Evolutionary conservation across 2,113 vertebrate species (phyloP).

Genomic region (Dicentrarchus labrax): DNA sequence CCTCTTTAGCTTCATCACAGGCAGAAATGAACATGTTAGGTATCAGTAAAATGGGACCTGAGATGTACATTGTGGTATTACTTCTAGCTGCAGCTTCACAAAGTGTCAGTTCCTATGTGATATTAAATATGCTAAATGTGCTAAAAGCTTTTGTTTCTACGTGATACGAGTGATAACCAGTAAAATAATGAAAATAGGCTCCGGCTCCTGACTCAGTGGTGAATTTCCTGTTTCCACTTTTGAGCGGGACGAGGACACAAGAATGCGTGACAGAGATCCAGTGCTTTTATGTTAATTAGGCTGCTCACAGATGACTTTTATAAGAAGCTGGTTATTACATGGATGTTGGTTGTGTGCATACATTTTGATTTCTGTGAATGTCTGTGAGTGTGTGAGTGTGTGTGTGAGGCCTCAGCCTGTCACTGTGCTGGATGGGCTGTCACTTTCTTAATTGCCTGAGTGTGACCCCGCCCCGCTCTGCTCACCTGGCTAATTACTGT

Average conservation of each 20-base stretch:
- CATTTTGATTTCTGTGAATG: conserved; percentile 25
- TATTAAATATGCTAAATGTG: not conserved
- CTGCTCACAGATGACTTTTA: conserved; percentile 14
- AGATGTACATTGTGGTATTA: too few relatives aligned
- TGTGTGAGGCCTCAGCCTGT: conserved; percentile 54
- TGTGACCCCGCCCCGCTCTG: conserved; percentile 68
- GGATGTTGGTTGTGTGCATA: conserved; percentile 31
- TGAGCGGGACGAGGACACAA: not conserved
- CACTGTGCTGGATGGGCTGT: conserved; percentile 71
- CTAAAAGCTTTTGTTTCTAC: not conserved
- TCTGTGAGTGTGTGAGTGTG: not conserved
- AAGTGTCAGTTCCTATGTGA: too few relatives aligned
- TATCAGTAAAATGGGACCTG: too few relatives aligned
- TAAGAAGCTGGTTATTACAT: conserved; percentile 27
- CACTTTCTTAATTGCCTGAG: conserved; percentile 83
- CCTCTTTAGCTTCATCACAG: too few relatives aligned
- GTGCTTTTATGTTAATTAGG: conserved; percentile 52
- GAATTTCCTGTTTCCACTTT: not conserved
- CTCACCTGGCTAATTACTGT: conserved; percentile 83
- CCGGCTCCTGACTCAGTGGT: not conserved
- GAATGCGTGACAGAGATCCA: conserved; percentile 53
- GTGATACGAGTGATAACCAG: not conserved
- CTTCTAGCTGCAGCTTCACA: too few relatives aligned
- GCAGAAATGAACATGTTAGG: too few relatives aligned
- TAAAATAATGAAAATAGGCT: not conserved